Evolutionary conservation across 2,888 invertebrate genomes (phyloP).

Genomic region (Cerceris rybyensis): DNA sequence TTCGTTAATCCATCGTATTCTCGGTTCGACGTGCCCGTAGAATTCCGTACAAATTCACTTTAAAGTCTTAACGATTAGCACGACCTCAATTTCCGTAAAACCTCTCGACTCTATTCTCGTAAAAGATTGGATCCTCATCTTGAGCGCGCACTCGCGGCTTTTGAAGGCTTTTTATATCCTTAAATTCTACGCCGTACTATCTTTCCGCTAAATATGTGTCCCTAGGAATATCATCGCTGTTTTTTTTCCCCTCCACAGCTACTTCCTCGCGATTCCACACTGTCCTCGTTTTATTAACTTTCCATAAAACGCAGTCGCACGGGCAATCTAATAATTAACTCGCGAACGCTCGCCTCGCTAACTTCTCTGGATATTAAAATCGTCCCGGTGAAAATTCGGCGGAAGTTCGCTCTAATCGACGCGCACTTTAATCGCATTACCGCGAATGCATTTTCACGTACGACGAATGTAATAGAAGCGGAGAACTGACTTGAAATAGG

Average conservation of each 20-base stretch:
- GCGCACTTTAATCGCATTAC: not conserved
- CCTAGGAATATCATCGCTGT: too few species aligned
- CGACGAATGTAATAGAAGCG: not conserved
- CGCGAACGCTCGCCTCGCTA: not conserved
- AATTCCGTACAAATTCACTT: constrained; percentile 39
- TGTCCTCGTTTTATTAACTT: not conserved
- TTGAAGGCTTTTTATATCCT: constrained; percentile 3
- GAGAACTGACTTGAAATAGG: not conserved
- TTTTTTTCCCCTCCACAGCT: not conserved
- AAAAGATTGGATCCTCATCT: constrained; percentile 31
- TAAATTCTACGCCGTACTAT: constrained; percentile 4
- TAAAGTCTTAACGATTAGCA: constrained; percentile 36
- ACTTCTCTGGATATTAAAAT: not conserved
- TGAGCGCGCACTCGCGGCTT: constrained; percentile 2
- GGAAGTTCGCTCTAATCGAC: not conserved
- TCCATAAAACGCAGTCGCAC: constrained; percentile 3
- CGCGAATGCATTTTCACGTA: not conserved
- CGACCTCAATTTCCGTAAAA: constrained; percentile 45
- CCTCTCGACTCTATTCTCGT: constrained; percentile 16
- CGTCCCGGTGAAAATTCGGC: not conserved
- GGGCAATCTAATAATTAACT: not conserved
- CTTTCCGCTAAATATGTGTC: not conserved
- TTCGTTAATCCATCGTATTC: constrained; percentile 28
- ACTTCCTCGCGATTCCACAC: not conserved
- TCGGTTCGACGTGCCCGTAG: constrained; percentile 10